These are phyloP conservation scores for Pterocles orientalis DNA, from an alignment of 2,113 vertebrate species.

Conservation along the genomic window DNA sequence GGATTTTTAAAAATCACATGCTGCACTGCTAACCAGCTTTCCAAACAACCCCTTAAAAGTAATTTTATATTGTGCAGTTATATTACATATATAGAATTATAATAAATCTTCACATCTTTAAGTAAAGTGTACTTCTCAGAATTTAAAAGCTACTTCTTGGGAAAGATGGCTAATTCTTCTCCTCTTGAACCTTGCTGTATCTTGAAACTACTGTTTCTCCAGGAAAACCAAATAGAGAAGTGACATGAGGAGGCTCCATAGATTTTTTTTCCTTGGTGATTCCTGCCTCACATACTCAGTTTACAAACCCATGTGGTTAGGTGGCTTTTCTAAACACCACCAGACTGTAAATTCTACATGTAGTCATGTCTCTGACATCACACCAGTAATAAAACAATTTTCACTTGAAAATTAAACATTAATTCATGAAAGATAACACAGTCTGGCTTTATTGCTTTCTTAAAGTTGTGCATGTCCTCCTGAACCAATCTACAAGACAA, in stretches of 20 bases:
- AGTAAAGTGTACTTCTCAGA: constrained; percentile 26
- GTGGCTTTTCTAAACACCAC: background rate
- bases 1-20: constrained; percentile 1
- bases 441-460: background rate
- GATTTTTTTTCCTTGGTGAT: background rate
- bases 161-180: constrained; percentile 25
- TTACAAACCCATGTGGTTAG: background rate
- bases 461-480: background rate
- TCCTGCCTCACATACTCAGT: background rate
- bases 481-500: background rate
- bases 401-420: background rate
- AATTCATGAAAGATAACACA: background rate
- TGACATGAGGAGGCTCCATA: background rate
- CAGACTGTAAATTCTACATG: background rate
- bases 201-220: background rate
- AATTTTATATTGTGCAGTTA: background rate
- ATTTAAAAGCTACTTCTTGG: constrained; percentile 43
- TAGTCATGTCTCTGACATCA: background rate
- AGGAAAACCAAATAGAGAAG: background rate
- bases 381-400: background rate
- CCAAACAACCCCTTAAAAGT: constrained; percentile 20
- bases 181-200: background rate
- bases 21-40: constrained; percentile 23
- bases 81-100: constrained; percentile 34
- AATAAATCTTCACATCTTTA: constrained; percentile 27